Conservation (phyloP, 1,140 invertebrate genomes). For the Apis dorsata region DNA sequence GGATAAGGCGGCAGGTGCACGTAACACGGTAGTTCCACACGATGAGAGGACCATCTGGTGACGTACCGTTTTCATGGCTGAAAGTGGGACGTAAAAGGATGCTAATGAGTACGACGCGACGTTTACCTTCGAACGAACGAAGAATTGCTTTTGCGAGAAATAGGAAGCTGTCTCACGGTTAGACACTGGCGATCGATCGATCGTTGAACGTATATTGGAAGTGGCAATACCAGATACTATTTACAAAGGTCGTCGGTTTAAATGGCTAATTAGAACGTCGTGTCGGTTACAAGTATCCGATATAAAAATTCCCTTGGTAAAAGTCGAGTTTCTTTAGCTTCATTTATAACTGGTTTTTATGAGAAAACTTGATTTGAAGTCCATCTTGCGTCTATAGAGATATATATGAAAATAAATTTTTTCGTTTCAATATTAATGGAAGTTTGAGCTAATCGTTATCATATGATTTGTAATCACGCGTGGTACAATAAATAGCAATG, state of each 20-base stretch:
- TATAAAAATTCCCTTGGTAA: background rate
- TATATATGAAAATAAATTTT: background rate
- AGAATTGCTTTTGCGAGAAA: constrained; percentile 4
- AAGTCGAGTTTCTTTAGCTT: background rate
- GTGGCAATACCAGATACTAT: background rate
- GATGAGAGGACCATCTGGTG: constrained; percentile 67
- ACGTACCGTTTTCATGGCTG: constrained; percentile 56
- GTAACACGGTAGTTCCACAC: constrained; percentile 63
- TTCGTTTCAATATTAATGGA: background rate
- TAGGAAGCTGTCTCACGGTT: background rate
- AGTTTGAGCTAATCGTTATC: background rate
- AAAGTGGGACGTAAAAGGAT: constrained; percentile 68
- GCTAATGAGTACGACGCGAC: constrained; percentile 53
- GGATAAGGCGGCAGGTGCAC: constrained; percentile 61
- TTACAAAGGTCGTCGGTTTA: background rate
- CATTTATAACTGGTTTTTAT: background rate
- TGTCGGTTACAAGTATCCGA: background rate
- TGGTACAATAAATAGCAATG: background rate
- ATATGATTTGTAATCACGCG: background rate
- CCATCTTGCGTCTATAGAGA: background rate
- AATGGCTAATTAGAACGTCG: background rate
- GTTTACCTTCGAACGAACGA: background rate
- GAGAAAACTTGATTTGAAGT: background rate
- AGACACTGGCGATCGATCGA: background rate
- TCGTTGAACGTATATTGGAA: background rate